phyloP scores from a whole-genome alignment of 2,797 vertebrate species.

The Mormyrops boulengeri region DNA sequence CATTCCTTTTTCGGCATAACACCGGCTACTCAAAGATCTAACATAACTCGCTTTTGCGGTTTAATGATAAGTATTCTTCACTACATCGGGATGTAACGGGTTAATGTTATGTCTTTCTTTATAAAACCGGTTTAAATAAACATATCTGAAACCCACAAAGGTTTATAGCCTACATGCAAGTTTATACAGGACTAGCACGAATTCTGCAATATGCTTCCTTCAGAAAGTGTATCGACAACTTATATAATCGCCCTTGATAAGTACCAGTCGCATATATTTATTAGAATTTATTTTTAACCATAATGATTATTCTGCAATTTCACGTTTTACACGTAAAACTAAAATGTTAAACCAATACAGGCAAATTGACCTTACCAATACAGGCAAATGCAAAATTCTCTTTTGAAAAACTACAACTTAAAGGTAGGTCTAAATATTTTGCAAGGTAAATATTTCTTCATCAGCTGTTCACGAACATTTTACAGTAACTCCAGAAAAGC shows the following conservation, averaged over 20 bases:
- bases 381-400: not conserved
- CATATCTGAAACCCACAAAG: not conserved
- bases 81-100: not conserved
- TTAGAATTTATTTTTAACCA: not conserved
- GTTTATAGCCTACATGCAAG: not conserved
- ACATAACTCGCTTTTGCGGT: not conserved
- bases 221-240: not conserved
- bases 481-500: conserved; percentile 7
- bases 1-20: not conserved
- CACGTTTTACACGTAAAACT: not conserved
- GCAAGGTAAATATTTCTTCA: not conserved
- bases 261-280: not conserved
- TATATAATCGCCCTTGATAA: not conserved
- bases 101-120: not conserved
- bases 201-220: not conserved
- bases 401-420: not conserved
- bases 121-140: not conserved
- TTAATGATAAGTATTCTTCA: not conserved
- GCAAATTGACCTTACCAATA: not conserved
- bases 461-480: not conserved
- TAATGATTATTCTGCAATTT: not conserved
- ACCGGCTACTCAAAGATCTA: not conserved
- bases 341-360: not conserved
- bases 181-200: not conserved
- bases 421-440: not conserved